These are phyloP conservation scores for Polyodon spathula DNA, from an alignment of 2,113 vertebrate species.

Conservation along the genomic window DNA sequence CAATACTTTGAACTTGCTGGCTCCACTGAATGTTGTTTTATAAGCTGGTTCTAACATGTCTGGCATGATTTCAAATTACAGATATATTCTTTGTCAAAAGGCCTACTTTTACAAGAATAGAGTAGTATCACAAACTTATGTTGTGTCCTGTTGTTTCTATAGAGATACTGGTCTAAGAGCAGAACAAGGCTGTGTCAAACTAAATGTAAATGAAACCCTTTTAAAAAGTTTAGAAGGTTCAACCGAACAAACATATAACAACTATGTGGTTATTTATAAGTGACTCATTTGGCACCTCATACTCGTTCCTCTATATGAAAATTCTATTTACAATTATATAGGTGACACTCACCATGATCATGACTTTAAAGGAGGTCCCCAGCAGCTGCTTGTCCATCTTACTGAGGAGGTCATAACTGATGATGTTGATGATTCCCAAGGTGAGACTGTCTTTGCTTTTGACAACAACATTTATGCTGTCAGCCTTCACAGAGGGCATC, in stretches of 20 bases:
- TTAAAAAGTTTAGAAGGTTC: background rate
- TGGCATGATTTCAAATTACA: background rate
- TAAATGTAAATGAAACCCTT: background rate
- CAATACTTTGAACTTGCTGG: too few relatives aligned
- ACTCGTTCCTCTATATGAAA: too few relatives aligned
- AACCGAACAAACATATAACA: too few relatives aligned
- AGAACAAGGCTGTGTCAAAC: background rate
- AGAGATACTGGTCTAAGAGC: too few relatives aligned
- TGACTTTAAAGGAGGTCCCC: constrained; percentile 67
- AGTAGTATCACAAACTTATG: too few relatives aligned
- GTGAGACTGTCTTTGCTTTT: constrained; percentile 70
- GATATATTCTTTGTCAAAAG: background rate
- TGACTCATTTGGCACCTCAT: too few relatives aligned
- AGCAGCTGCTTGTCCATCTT: constrained; percentile 70
- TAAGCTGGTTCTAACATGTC: too few relatives aligned
- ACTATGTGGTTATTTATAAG: too few relatives aligned
- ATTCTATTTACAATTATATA: too few relatives aligned
- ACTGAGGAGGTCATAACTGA: constrained; percentile 93
- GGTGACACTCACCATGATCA: constrained; percentile 76
- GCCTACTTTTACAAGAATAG: too few relatives aligned
- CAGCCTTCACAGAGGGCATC: constrained; percentile 78
- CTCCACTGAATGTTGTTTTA: too few relatives aligned
- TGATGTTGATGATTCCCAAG: constrained; percentile 73
- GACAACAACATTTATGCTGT: constrained; percentile 73
- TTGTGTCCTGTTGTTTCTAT: too few relatives aligned